Evolutionary conservation across 2,797 vertebrate species (phyloP).

Genomic region (Tragelaphus eurycerus): DNA sequence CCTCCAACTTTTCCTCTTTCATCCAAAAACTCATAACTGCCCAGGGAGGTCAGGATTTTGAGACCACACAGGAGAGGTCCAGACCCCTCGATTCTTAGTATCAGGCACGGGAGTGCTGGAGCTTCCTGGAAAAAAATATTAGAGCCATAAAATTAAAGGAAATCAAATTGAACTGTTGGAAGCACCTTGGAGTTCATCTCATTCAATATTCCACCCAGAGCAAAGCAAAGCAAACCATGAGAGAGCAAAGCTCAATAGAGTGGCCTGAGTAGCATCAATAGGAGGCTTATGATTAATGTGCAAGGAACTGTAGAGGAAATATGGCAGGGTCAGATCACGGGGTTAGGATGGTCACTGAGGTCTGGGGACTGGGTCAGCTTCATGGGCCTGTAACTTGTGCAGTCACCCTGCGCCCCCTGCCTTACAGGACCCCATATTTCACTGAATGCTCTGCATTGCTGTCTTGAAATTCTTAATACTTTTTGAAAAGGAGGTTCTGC

Average conservation of each 20-base stretch:
- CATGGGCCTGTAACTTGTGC: not conserved
- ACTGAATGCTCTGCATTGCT: not conserved
- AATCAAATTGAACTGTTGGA: not conserved
- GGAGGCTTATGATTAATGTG: not conserved
- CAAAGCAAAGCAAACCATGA: not conserved
- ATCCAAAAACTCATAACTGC: not conserved
- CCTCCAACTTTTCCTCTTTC: not conserved
- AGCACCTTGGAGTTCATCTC: not conserved
- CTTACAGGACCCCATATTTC: not conserved
- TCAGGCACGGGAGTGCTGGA: not conserved
- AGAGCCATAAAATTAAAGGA: slow-evolving; percentile 26
- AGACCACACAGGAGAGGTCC: not conserved
- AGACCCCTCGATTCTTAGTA: not conserved
- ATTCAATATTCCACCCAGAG: not conserved
- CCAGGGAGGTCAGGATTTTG: not conserved
- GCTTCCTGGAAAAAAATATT: slow-evolving; percentile 20
- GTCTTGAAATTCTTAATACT: not conserved
- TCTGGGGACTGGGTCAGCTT: not conserved
- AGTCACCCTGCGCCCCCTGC: not conserved
- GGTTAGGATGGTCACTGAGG: not conserved
- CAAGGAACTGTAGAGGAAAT: not conserved
- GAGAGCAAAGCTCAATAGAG: rapidly evolving
- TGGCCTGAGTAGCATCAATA: rapidly evolving
- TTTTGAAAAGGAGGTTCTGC: not conserved
- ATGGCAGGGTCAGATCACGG: not conserved